These are phyloP conservation scores for Trimorus sp. DNA, from an alignment of 2,888 invertebrate genomes.

Conservation along the genomic window DNA sequence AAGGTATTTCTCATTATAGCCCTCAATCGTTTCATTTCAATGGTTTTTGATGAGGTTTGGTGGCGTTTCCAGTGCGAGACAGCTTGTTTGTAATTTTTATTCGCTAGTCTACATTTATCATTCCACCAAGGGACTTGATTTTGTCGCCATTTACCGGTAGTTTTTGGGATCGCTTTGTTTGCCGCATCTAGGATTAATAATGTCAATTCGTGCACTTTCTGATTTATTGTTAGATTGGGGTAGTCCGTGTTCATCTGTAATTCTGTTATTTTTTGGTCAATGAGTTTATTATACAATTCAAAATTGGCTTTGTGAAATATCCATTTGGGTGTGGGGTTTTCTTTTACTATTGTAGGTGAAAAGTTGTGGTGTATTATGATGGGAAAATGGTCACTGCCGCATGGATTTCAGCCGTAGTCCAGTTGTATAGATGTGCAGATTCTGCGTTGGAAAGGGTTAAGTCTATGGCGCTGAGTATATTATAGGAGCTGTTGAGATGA, in stretches of 20 bases:
- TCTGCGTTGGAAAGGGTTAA: slow-evolving; percentile 41
- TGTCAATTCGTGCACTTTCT: slow-evolving; percentile 7
- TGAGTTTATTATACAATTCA: slow-evolving; percentile 7
- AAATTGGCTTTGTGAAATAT: slow-evolving; percentile 47
- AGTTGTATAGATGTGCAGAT: slow-evolving; percentile 31
- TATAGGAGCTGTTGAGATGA: slow-evolving; percentile 57
- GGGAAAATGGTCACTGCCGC: slow-evolving; percentile 60
- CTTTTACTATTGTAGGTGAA: not conserved
- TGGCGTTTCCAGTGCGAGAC: slow-evolving; percentile 20
- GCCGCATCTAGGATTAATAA: slow-evolving; percentile 23
- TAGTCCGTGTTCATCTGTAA: not conserved
- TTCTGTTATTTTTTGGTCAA: slow-evolving; percentile 3
- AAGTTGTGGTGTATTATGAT: slow-evolving; percentile 32
- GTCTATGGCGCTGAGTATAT: slow-evolving; percentile 59
- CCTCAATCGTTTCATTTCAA: slow-evolving; percentile 15
- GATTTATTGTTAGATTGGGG: not conserved
- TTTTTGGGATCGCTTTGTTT: slow-evolving; percentile 26
- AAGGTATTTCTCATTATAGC: slow-evolving; percentile 6
- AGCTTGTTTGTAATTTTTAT: slow-evolving; percentile 19
- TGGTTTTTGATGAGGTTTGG: not conserved
- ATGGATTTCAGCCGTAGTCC: slow-evolving; percentile 24
- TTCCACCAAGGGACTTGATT: slow-evolving; percentile 41
- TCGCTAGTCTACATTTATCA: slow-evolving; percentile 10
- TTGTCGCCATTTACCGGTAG: slow-evolving; percentile 7
- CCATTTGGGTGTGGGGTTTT: slow-evolving; percentile 22